These are phyloP conservation scores for Melinopterus prodromus DNA, from an alignment of 2,888 invertebrate genomes.

Conservation along the genomic window DNA sequence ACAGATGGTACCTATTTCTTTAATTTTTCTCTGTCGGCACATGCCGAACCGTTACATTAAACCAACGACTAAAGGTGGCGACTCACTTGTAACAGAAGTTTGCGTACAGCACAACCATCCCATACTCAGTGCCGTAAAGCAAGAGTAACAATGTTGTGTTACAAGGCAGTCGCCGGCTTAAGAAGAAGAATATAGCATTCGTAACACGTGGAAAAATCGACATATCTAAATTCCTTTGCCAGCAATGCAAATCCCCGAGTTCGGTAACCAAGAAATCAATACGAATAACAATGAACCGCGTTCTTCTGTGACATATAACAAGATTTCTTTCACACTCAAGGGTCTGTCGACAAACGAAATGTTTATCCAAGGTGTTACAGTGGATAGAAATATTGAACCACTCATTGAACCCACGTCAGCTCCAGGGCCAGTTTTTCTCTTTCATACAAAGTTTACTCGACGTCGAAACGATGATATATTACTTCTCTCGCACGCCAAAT, in stretches of 20 bases:
- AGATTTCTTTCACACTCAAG: background rate
- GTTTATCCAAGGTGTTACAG: background rate
- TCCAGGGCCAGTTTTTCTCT: background rate
- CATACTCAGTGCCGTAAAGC: no score
- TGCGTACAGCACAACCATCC: no score
- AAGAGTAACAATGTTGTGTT: no score
- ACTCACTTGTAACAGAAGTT: no score
- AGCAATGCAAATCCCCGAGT: background rate
- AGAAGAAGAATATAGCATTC: no score
- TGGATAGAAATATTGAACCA: background rate
- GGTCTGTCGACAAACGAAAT: background rate
- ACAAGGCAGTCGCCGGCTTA: no score
- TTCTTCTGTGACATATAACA: background rate
- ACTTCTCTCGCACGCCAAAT: background rate
- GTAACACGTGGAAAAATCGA: background rate
- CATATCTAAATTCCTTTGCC: background rate
- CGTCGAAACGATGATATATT: background rate
- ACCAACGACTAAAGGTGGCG: no score
- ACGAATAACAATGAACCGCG: background rate
- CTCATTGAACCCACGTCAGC: background rate
- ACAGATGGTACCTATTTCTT: no score
- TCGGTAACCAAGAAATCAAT: background rate
- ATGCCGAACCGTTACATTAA: no score
- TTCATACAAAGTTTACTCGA: background rate
- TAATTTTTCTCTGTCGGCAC: no score